phyloP scores from a whole-genome alignment of 30 jellyfish, hydroid and myxozoan species.

The Aurelia sp. region DNA sequence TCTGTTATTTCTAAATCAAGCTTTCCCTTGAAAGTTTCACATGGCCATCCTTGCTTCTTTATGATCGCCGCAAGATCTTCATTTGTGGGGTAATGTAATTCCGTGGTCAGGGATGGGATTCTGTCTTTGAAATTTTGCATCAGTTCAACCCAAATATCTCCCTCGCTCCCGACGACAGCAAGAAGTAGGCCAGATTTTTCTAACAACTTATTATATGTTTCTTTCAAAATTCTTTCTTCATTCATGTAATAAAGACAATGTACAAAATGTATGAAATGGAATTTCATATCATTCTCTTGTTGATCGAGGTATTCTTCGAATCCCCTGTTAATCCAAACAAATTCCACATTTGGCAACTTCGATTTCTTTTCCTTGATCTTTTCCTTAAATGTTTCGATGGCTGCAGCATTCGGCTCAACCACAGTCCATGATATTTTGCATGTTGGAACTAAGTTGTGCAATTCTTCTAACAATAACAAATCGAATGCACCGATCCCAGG shows the following conservation, averaged over 20 bases:
- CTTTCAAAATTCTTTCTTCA: background rate
- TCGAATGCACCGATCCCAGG: slow-evolving; percentile 5
- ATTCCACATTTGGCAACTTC: slow-evolving; percentile 3
- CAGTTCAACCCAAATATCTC: slow-evolving; percentile 16
- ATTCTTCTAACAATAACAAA: slow-evolving; percentile 1
- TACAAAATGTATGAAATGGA: slow-evolving; percentile 12
- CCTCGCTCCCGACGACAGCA: slow-evolving; percentile 1
- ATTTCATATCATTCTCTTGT: background rate
- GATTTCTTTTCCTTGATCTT: background rate
- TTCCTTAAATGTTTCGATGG: background rate
- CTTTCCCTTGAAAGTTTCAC: slow-evolving; percentile 1
- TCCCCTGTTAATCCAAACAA: slow-evolving; percentile 17
- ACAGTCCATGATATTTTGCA: slow-evolving; percentile 1
- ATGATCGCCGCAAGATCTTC: background rate
- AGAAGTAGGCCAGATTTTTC: background rate
- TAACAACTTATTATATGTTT: background rate
- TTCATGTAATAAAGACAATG: slow-evolving; percentile 5
- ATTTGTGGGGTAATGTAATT: slow-evolving; percentile 12
- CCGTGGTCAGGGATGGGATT: background rate
- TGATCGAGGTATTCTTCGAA: slow-evolving; percentile 1
- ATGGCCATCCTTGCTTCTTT: background rate
- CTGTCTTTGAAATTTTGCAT: background rate
- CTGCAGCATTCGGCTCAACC: slow-evolving; percentile 19
- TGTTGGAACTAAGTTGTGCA: background rate
- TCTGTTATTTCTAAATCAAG: slow-evolving; percentile 11